Evolutionary conservation across 2,888 invertebrate genomes (phyloP).

Genomic region (Drosophila yooni): DNA sequence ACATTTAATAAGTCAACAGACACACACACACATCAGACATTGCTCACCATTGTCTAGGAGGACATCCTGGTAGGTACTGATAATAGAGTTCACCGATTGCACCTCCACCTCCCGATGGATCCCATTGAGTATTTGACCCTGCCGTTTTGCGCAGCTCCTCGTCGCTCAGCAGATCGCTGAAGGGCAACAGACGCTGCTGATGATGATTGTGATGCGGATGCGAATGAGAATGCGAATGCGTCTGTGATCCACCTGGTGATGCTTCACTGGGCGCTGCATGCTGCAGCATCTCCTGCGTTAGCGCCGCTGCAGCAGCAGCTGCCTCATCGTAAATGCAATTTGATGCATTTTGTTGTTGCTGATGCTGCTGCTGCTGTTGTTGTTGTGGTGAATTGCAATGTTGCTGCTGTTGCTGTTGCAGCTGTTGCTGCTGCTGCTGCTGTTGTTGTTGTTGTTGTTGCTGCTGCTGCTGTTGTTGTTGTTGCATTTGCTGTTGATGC

Average conservation of each 20-base stretch:
- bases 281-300: constrained; percentile 83
- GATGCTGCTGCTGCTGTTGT: constrained; percentile 6
- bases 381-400: constrained; percentile 45
- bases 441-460: constrained; percentile 58
- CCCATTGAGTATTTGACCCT: constrained; percentile 87
- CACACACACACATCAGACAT: background rate
- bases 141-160: constrained; percentile 86
- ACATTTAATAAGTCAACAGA: background rate
- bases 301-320: constrained; percentile 82
- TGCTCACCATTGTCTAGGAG: constrained; percentile 83
- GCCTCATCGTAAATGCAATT: constrained; percentile 83
- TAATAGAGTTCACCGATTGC: constrained; percentile 86
- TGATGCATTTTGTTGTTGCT: constrained; percentile 36
- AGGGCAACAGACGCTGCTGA: constrained; percentile 68
- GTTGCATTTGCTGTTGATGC: constrained; percentile 75
- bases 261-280: constrained; percentile 44
- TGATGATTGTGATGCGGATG: constrained; percentile 48
- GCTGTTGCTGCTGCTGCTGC: constrained; percentile 28
- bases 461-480: constrained; percentile 60
- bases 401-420: constrained; percentile 38
- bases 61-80: constrained; percentile 84
- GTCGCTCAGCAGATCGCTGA: constrained; percentile 80
- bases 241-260: constrained; percentile 25
- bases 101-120: constrained; percentile 87
- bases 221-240: constrained; percentile 32